Percentiles rank a stretch among this genome's conserved stretches.
Evolutionary conservation across 2,888 invertebrate species (phyloP).

Genomic region (Drosophila nr. perissopoda): DNA sequence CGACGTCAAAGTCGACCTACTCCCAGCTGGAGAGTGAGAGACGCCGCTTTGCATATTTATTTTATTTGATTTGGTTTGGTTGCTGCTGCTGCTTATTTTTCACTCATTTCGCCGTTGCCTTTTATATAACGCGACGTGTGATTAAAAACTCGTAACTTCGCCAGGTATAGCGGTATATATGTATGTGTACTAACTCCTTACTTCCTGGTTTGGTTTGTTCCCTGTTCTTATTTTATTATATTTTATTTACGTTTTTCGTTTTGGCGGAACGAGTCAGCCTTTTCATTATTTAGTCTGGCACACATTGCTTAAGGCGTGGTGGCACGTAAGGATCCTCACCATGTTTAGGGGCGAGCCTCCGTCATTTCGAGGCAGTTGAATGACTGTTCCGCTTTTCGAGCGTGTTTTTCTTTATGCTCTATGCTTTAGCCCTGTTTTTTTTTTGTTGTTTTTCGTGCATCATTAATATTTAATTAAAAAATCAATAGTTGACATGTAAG

Average conservation of each 20-base stretch:
- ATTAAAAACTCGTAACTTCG: conserved; percentile 70
- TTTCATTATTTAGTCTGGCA: conserved; percentile 58
- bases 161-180: background rate
- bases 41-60: conserved; percentile 78
- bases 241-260: conserved; percentile 13
- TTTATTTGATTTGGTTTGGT: conserved; percentile 72
- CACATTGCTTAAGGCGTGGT: conserved; percentile 51
- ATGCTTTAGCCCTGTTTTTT: conserved; percentile 26
- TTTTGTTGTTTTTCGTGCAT: conserved; percentile 61
- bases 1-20: conserved; percentile 64
- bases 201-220: conserved; percentile 11
- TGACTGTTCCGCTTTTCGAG: conserved; percentile 60
- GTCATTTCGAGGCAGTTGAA: conserved; percentile 41
- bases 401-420: conserved; percentile 47
- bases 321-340: conserved; percentile 30
- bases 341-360: conserved; percentile 28
- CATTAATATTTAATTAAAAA: conserved; percentile 83
- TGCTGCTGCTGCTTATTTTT: conserved; percentile 19
- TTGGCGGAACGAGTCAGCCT: conserved; percentile 12
- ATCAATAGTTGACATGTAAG: conserved; percentile 81
- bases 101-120: conserved; percentile 9
- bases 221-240: conserved; percentile 27
- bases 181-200: background rate
- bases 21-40: conserved; percentile 36
- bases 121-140: conserved; percentile 71